These are phyloP conservation scores for Avahi laniger DNA, from an alignment of 2,797 vertebrate genomes.

Conservation along the genomic window DNA sequence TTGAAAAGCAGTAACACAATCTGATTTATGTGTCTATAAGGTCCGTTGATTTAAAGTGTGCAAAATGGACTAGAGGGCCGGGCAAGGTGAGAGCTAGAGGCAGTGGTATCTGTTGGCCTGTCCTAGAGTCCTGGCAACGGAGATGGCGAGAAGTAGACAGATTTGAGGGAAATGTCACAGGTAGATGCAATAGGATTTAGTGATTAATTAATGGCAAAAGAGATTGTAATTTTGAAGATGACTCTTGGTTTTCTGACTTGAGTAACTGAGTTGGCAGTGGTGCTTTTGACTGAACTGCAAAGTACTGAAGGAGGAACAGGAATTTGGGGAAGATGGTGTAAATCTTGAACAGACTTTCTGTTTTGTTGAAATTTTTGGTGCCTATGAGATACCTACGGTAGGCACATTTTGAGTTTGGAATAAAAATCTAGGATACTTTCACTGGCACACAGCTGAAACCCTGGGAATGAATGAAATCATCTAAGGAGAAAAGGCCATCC, in stretches of 20 bases:
- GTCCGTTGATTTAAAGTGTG: not conserved
- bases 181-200: not conserved
- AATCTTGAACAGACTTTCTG: not conserved
- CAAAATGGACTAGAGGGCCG: not conserved
- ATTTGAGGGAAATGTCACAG: not conserved
- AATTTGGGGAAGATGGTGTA: not conserved
- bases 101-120: not conserved
- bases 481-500: not conserved
- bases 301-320: not conserved
- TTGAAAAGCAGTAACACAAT: not conserved
- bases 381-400: not conserved
- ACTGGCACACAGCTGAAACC: not conserved
- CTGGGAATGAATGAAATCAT: not conserved
- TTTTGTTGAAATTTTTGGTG: not conserved
- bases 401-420: not conserved
- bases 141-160: not conserved
- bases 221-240: not conserved
- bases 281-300: not conserved
- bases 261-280: not conserved
- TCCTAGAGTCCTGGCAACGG: not conserved
- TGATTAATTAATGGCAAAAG: not conserved
- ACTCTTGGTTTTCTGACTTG: not conserved
- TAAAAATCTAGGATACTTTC: conserved; percentile 1
- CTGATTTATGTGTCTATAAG: not conserved
- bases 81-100: not conserved